phyloP scores from a whole-genome alignment of 2,888 invertebrate genomes.

The Malachius bipustulatus region DNA sequence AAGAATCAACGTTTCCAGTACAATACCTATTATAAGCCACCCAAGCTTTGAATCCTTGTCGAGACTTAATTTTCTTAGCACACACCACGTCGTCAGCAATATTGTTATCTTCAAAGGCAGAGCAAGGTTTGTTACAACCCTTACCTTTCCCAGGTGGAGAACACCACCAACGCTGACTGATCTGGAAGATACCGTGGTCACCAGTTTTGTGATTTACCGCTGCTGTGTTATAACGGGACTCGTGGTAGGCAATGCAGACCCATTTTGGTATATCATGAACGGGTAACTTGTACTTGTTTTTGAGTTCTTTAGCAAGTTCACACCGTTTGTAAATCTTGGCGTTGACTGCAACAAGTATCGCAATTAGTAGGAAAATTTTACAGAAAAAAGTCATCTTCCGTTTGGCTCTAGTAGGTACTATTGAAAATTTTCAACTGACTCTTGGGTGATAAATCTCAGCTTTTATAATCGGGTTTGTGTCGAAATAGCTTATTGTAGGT shows the following conservation, averaged over 20 bases:
- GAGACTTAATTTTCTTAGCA: conserved; percentile 2
- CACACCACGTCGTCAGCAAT: conserved; percentile 10
- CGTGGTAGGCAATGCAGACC: conserved; percentile 1
- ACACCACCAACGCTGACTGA: background rate
- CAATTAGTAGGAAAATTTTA: too few species aligned
- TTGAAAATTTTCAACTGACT: too few species aligned
- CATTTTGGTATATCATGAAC: background rate
- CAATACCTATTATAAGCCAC: conserved; percentile 10
- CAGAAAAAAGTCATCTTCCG: too few species aligned
- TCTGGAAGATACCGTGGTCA: conserved; percentile 4
- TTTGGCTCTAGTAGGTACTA: too few species aligned
- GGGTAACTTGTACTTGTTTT: background rate
- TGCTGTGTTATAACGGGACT: background rate
- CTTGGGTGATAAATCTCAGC: too few species aligned
- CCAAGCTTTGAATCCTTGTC: conserved; percentile 11
- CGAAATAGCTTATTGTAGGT: too few species aligned
- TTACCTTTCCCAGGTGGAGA: too few species aligned
- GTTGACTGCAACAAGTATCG: too few species aligned
- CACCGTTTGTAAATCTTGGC: background rate
- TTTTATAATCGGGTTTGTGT: too few species aligned
- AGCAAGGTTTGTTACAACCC: conserved; percentile 7
- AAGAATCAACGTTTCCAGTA: conserved; percentile 3
- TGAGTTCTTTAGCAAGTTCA: background rate
- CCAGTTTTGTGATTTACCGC: background rate
- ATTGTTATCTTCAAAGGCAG: conserved; percentile 9